Conservation (phyloP, 2,888 invertebrate genomes). For the Balanococcus diminutus region DNA sequence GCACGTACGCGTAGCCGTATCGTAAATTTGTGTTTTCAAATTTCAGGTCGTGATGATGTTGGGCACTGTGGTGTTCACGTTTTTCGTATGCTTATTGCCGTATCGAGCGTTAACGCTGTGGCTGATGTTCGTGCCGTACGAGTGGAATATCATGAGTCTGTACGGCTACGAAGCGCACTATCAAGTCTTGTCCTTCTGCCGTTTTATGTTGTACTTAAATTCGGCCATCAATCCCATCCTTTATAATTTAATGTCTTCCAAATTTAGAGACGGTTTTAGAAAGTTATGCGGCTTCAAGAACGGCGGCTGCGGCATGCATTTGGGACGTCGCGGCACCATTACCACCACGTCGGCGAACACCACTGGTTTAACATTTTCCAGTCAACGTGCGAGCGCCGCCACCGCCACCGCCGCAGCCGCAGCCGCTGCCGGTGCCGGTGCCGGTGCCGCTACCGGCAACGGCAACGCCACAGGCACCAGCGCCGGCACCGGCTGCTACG, state of each 20-base stretch:
- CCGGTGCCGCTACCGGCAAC: conserved; percentile 63
- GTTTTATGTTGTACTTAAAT: conserved; percentile 86
- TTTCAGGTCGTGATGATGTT: conserved; percentile 75
- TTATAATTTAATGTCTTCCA: conserved; percentile 90
- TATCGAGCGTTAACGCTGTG: conserved; percentile 86
- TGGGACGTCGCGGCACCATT: conserved; percentile 71
- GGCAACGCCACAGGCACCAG: too few relatives aligned
- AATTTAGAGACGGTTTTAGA: conserved; percentile 84
- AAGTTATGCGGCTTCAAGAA: conserved; percentile 71
- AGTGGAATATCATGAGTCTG: conserved; percentile 71
- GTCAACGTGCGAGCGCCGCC: conserved; percentile 32
- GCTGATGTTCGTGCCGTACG: conserved; percentile 73
- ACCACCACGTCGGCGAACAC: conserved; percentile 57
- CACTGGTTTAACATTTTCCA: conserved; percentile 52
- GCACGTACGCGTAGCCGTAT: background rate
- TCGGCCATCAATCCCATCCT: conserved; percentile 89
- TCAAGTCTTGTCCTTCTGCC: conserved; percentile 80
- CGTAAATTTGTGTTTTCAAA: background rate
- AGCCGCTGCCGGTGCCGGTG: conserved; percentile 57
- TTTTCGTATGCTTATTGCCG: conserved; percentile 88
- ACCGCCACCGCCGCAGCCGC: conserved; percentile 69
- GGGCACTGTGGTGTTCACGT: conserved; percentile 85
- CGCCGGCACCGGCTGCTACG: conserved; percentile 19
- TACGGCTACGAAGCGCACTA: conserved; percentile 81
- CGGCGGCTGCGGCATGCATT: conserved; percentile 62